phyloP scores from a whole-genome alignment of 2,113 vertebrate genomes.

The Suricata suricatta region DNA sequence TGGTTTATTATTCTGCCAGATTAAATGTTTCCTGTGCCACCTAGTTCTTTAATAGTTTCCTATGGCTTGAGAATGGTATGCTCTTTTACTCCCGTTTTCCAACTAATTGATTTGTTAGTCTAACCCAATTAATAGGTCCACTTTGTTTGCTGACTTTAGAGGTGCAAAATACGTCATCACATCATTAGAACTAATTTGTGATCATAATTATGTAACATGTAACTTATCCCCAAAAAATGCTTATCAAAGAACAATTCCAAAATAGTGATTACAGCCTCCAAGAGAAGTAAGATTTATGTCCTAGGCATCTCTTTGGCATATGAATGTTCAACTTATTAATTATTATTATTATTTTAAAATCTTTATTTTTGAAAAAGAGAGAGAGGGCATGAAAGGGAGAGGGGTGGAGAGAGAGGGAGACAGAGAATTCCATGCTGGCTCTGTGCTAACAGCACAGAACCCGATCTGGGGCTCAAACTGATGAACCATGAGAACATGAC shows the following conservation, averaged over 20 bases:
- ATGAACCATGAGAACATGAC: too few relatives aligned
- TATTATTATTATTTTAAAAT: too few relatives aligned
- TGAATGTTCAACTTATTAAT: background rate
- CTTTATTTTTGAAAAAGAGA: too few relatives aligned
- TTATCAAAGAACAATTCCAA: conserved; percentile 11
- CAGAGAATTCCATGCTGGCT: too few relatives aligned
- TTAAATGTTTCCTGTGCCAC: background rate
- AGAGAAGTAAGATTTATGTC: background rate
- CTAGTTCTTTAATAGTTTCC: background rate
- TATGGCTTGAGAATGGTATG: conserved; percentile 20
- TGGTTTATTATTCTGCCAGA: background rate
- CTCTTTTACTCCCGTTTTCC: background rate
- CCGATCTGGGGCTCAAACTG: too few relatives aligned
- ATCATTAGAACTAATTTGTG: background rate
- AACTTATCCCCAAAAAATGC: conserved; percentile 5
- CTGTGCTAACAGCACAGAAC: too few relatives aligned
- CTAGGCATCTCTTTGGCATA: background rate
- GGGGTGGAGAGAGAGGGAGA: too few relatives aligned
- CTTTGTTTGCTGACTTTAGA: conserved; percentile 8
- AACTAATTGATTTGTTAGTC: background rate
- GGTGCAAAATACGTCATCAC: background rate
- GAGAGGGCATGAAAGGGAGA: too few relatives aligned
- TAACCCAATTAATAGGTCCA: background rate
- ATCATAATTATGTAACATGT: background rate
- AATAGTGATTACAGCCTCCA: background rate